Base-by-base conservation (phyloP, 2,113 vertebrate species). In the Sphaerodactylus townsendi region DNA sequence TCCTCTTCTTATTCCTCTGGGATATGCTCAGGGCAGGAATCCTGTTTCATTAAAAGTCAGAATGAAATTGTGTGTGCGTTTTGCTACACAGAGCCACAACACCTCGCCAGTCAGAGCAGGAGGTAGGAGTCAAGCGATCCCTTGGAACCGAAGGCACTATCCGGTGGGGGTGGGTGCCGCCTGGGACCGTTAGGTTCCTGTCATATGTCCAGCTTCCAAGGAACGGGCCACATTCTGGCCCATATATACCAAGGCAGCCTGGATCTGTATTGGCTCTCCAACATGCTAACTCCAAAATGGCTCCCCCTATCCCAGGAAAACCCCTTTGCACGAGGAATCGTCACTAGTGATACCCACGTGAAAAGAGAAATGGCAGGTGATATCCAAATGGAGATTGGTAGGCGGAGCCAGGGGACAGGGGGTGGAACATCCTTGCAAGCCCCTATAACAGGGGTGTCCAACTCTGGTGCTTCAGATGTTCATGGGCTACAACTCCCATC, bases 11-110 rank as follows among this genome's bases (percentile, higher is more conserved):
- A n/a, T n/a, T n/a, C n/a, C n/a, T n/a, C n/a, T n/a, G n/a, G n/a
- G n/a, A n/a, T n/a, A n/a, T n/a, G n/a, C n/a, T n/a, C n/a, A n/a
- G 11, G 21, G 53, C 39, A 3, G 9, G 53, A 13, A 25, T 19
- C 23, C 2, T 21, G 23, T 2, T 35, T 25, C 1, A 10, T 30
- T 28, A 53, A 37, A 50, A 28, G 1, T 0, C 2, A 14, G 44
- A 35, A 35, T 33, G 53, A 17, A 28, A 30, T 39, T 25, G 23
- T 13, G 35, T 25, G 33, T 33, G n/a, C 6, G 19, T 25, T 7
- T 62, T 62, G 59, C 59, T 62, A 25, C 59, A 28, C 25, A 5
- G 15, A 21, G 15, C 19, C 1, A 5, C 8, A 7, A 23, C 23
- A 6, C 56, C 56, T 5, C 15, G 1, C 53, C 23, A 56, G 53